These are phyloP conservation scores for Apeltes quadracus DNA, from an alignment of 2,113 vertebrate species.

Conservation along the genomic window DNA sequence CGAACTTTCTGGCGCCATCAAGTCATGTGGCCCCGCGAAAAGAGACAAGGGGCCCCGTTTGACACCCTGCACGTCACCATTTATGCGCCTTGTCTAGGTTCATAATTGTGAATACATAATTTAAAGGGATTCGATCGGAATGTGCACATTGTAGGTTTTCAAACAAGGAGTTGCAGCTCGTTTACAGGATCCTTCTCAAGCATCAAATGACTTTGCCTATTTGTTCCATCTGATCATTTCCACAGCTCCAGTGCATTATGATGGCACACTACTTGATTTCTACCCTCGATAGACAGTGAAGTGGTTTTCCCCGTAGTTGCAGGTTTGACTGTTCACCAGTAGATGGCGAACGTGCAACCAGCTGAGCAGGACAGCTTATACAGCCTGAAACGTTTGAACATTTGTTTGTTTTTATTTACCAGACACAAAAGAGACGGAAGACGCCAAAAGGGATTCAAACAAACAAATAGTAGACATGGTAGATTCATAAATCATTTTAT, in stretches of 20 bases:
- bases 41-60: too few species aligned
- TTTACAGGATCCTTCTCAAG: background rate
- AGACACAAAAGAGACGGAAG: background rate
- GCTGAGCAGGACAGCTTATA: background rate
- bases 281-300: background rate
- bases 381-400: background rate
- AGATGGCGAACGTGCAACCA: conserved; percentile 14
- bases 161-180: background rate
- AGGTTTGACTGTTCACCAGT: conserved; percentile 22
- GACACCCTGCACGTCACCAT: background rate
- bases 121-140: background rate
- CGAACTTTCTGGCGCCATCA: too few species aligned
- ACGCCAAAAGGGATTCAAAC: background rate
- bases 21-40: background rate
- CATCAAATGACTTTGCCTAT: background rate
- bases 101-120: background rate
- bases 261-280: background rate
- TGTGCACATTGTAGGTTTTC: background rate
- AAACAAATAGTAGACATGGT: background rate
- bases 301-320: background rate
- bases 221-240: background rate
- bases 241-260: background rate
- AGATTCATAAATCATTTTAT: conserved; percentile 72
- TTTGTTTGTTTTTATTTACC: background rate
- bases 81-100: background rate